Conservation (phyloP, 2,113 vertebrate species). For the Pedetes capensis region DNA sequence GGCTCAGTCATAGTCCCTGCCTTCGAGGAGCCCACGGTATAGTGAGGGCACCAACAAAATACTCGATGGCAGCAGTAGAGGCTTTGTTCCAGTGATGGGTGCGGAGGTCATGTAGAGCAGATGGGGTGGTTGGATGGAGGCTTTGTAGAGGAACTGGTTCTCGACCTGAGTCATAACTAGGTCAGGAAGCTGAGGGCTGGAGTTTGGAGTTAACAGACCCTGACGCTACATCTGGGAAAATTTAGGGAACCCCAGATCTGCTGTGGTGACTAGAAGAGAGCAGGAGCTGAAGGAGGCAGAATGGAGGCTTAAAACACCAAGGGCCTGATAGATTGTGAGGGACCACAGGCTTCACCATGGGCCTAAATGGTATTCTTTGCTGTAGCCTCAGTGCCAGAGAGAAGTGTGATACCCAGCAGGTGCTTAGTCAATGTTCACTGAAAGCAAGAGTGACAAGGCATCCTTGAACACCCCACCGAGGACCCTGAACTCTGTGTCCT, state of each 20-base stretch:
- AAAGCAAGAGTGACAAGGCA: not conserved
- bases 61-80: fast-evolving
- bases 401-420: not conserved
- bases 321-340: not conserved
- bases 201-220: not conserved
- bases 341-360: not conserved
- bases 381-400: not conserved
- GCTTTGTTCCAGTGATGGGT: not conserved
- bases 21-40: not conserved
- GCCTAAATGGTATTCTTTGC: not conserved
- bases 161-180: not conserved
- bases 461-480: not conserved
- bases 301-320: not conserved
- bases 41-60: not conserved
- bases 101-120: not conserved
- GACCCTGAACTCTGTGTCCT: not conserved
- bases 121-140: not conserved
- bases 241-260: not conserved
- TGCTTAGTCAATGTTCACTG: not conserved
- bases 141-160: slow-evolving; percentile 10
- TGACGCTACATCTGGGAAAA: not conserved
- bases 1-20: not conserved
- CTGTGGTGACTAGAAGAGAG: not conserved
- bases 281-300: not conserved
- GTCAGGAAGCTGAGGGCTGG: not conserved